Conservation (phyloP, 2,797 vertebrate genomes). For the Sebastes cheni region DNA sequence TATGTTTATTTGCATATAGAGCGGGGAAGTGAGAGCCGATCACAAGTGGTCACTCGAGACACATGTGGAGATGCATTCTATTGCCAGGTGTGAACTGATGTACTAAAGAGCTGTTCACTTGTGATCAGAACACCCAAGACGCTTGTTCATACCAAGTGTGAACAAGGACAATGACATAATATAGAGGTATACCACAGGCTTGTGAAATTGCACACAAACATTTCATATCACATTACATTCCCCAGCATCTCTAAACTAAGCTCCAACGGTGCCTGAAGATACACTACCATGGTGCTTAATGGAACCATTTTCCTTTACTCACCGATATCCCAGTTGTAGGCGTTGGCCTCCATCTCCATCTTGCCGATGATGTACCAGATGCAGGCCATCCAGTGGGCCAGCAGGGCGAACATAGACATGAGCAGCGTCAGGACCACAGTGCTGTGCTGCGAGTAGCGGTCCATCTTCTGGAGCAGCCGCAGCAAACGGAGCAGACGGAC, state of each 20-base stretch:
- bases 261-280: not conserved
- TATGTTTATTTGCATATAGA: not conserved
- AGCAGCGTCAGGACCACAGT: slow-evolving; percentile 95
- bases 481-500: slow-evolving; percentile 93
- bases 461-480: slow-evolving; percentile 96
- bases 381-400: slow-evolving; percentile 99
- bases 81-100: too few relatives aligned
- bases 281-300: not conserved
- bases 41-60: not conserved
- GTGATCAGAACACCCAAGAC: not conserved
- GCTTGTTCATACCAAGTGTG: not conserved
- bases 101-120: not conserved
- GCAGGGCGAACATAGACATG: slow-evolving; percentile 98
- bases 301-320: slow-evolving; percentile 57
- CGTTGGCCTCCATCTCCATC: slow-evolving; percentile 95
- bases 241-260: not conserved
- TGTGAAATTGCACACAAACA: not conserved
- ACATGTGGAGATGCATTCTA: not conserved
- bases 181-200: not conserved
- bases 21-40: not conserved
- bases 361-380: slow-evolving; percentile 99
- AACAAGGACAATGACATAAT: not conserved
- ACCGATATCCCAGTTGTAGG: slow-evolving; percentile 96
- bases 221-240: not conserved
- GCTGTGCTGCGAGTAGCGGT: slow-evolving; percentile 98